Evolutionary conservation across 2,888 invertebrate species (phyloP), one percentile per base, ranked within the genome.

Genomic region (Machimus atricapillus): DNA sequence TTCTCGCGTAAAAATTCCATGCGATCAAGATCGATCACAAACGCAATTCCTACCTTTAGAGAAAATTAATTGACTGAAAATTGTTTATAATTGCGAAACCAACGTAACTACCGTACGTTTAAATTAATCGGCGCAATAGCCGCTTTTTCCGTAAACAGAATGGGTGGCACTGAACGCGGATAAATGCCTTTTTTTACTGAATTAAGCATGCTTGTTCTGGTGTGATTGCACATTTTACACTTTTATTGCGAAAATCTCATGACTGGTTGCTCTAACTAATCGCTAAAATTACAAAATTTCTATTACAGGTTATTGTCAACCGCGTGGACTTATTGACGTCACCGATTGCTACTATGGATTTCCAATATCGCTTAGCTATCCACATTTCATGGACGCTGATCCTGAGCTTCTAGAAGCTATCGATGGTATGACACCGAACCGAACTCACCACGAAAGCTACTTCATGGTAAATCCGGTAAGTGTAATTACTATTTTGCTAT

Each of bases 281-380:
- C 12, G 27, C 27, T 27, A 52, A 19, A 66, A 66, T 66, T 27
- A 66, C 19, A 56, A 56, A 9, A 56, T 46, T 46, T 52, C 34
- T 27, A 89, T 91, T 89, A 12, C 91, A 94, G 94, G 94, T 31
- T 93, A 94, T 88, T 97, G 97, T 90, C 93, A 97, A 19, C 95
- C 95, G 3, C 92, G 94, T 52, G 98, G 98, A 7, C 92, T 97
- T 2, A 94, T 97, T 37, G 97, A 98, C 90, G 97, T 98, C 56
- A 95, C 96, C 0, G 96, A 96, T 85, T 98, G 98, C 90, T 97
- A 97, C 92, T 97, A 97, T 90, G 97, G 97, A 0, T 97, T 97
- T 91, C 98, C 98, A 0, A 97, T 98, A 76, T 96, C 97, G 0
- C 93, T 97, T 7, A 97, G 97, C 66, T 97, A 96, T 91, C 98